phyloP scores from a whole-genome alignment of 1,140 invertebrate species.

The Telenomus remus region DNA sequence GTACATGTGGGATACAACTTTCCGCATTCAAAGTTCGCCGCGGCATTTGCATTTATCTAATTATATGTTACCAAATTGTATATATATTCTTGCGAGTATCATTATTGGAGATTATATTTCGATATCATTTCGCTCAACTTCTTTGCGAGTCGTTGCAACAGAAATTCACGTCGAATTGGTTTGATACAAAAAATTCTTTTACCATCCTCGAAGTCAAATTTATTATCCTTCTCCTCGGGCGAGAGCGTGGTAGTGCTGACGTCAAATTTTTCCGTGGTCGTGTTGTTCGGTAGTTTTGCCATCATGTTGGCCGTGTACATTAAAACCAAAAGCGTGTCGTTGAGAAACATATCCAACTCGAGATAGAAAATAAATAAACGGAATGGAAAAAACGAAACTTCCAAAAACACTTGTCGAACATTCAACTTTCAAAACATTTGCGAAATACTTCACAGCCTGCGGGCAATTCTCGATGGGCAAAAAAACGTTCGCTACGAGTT shows the following conservation, averaged over 20 bases:
- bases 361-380: neutral
- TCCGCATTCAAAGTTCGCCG: constrained; percentile 41
- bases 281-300: constrained; percentile 63
- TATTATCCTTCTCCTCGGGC: constrained; percentile 66
- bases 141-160: too few relatives aligned
- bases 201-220: constrained; percentile 70
- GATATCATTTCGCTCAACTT: too few relatives aligned
- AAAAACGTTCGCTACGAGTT: too few relatives aligned
- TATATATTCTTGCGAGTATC: too few relatives aligned
- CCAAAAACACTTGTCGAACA: neutral
- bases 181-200: too few relatives aligned
- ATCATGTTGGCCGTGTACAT: constrained; percentile 68
- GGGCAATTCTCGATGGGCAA: neutral
- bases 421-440: constrained; percentile 1
- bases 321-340: constrained; percentile 66
- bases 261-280: constrained; percentile 34
- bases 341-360: constrained; percentile 64
- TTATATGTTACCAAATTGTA: too few relatives aligned
- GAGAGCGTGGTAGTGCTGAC: constrained; percentile 63
- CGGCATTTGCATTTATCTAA: too few relatives aligned
- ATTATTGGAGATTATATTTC: too few relatives aligned
- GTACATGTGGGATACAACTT: constrained; percentile 21
- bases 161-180: too few relatives aligned
- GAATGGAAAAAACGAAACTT: too few relatives aligned
- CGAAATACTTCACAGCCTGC: neutral